These are phyloP conservation scores for Zootoca vivipara DNA, from an alignment of 2,113 vertebrate species.

Conservation along the genomic window DNA sequence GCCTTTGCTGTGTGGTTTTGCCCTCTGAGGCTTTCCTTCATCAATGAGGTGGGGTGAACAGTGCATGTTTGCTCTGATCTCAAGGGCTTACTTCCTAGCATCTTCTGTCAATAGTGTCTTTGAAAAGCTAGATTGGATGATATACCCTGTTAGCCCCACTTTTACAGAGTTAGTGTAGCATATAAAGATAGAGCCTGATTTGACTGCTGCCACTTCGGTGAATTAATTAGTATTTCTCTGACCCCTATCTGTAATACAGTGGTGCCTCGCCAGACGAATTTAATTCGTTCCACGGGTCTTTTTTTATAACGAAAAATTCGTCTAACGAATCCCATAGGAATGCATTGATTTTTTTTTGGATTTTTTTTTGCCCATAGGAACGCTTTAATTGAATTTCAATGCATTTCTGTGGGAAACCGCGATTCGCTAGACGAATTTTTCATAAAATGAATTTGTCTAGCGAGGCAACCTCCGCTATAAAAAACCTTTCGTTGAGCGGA, in stretches of 20 bases:
- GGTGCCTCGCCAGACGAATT: too few relatives aligned
- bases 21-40: background rate
- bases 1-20: conserved; percentile 12
- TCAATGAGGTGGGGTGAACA: background rate
- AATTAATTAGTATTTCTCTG: background rate
- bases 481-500: too few relatives aligned
- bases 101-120: background rate
- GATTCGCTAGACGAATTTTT: too few relatives aligned
- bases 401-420: too few relatives aligned
- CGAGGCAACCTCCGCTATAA: too few relatives aligned
- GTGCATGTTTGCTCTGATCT: background rate
- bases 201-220: background rate
- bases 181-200: background rate
- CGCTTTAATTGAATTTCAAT: too few relatives aligned
- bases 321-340: too few relatives aligned
- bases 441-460: too few relatives aligned
- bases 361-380: too few relatives aligned
- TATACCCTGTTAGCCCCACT: background rate
- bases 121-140: background rate
- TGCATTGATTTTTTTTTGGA: too few relatives aligned
- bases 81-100: background rate
- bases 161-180: background rate
- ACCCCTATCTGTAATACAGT: background rate
- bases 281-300: too few relatives aligned
- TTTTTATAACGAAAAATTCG: too few relatives aligned